Conservation (phyloP, 2,888 invertebrate genomes). For the Marasmarcha lunaedactyla region DNA sequence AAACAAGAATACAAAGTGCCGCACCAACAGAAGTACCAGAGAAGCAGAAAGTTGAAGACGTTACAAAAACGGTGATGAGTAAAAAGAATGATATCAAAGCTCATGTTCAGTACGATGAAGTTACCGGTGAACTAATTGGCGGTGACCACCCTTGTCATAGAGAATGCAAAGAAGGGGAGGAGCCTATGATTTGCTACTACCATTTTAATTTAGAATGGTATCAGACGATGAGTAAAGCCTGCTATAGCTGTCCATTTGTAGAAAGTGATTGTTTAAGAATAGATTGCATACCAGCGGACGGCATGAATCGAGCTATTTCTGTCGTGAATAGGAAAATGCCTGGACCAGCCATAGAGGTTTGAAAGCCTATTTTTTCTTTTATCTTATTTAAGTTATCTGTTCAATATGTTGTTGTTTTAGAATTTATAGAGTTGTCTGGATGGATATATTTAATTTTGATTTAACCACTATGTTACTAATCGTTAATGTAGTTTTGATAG, state of each 20-base stretch:
- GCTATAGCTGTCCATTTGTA: slow-evolving; percentile 84
- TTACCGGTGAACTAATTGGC: slow-evolving; percentile 49
- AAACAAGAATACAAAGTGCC: slow-evolving; percentile 18
- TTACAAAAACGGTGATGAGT: slow-evolving; percentile 21
- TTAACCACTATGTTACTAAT: no score
- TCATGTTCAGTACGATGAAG: slow-evolving; percentile 51
- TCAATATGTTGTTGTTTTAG: background rate
- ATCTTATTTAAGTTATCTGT: background rate
- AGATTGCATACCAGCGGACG: slow-evolving; percentile 89
- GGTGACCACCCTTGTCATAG: slow-evolving; percentile 74
- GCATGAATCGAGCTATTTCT: slow-evolving; percentile 78
- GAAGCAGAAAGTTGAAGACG: slow-evolving; percentile 19
- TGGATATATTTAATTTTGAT: no score
- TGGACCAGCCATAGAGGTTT: slow-evolving; percentile 86
- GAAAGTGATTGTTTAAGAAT: slow-evolving; percentile 78
- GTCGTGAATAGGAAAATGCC: slow-evolving; percentile 90
- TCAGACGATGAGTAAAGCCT: slow-evolving; percentile 89
- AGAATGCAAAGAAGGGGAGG: slow-evolving; percentile 70
- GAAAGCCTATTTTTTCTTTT: slow-evolving; percentile 6
- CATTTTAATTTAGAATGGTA: slow-evolving; percentile 85
- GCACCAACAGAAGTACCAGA: slow-evolving; percentile 19
- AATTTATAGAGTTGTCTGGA: no score
- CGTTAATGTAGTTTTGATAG: no score
- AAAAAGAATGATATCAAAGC: slow-evolving; percentile 37
- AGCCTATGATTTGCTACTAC: slow-evolving; percentile 78